Conservation (phyloP, 2,797 vertebrate species). For the Danio jaintianensis region DNA sequence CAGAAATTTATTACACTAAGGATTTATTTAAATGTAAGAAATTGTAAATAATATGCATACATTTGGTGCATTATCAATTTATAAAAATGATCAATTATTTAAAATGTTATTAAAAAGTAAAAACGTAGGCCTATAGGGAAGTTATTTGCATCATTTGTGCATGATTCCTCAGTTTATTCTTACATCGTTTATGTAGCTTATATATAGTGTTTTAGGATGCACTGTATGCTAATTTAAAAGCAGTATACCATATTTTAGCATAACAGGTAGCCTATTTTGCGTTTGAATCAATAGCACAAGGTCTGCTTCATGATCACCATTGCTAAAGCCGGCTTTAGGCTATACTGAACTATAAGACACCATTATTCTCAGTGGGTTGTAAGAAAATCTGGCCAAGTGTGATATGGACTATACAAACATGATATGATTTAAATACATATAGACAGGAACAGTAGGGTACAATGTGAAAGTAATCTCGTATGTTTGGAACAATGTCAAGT, state of each 20-base stretch:
- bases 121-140: too few species aligned
- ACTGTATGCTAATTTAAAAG: background rate
- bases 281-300: background rate
- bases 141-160: too few species aligned
- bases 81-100: too few species aligned
- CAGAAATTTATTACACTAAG: too few species aligned
- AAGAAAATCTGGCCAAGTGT: background rate
- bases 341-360: background rate
- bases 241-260: background rate
- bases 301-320: background rate
- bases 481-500: conserved; percentile 21
- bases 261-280: background rate
- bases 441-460: background rate
- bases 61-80: too few species aligned
- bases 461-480: background rate
- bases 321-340: background rate
- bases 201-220: background rate
- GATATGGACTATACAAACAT: background rate
- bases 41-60: too few species aligned
- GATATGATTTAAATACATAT: background rate
- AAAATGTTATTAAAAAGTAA: too few species aligned
- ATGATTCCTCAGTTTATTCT: too few species aligned
- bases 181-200: background rate
- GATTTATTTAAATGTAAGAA: too few species aligned
- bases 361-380: background rate